Conservation (phyloP, 2,113 vertebrate genomes). For the Sebastes fasciatus region DNA sequence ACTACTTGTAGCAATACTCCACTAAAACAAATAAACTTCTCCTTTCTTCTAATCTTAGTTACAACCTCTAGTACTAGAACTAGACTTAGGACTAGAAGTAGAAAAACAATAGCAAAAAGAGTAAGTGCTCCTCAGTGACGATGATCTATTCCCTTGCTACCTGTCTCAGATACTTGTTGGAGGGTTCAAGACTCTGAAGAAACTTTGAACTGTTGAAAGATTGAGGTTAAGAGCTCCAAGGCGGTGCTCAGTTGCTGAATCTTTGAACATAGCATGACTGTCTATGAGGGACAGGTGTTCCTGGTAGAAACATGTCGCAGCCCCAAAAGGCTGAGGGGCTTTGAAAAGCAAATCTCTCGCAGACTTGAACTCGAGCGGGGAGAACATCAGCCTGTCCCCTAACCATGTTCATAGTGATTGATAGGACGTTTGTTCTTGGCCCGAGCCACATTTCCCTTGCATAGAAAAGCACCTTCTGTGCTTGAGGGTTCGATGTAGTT, state of each 20-base stretch:
- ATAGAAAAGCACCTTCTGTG: constrained; percentile 6
- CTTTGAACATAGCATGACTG: constrained; percentile 65
- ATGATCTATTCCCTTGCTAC: constrained; percentile 43
- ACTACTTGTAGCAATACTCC: not conserved
- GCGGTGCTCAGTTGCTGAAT: constrained; percentile 53
- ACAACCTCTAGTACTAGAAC: not conserved
- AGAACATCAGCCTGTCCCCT: constrained; percentile 37
- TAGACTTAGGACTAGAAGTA: not conserved
- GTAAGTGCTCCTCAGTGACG: constrained; percentile 20
- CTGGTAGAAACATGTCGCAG: constrained; percentile 42
- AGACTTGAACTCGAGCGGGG: constrained; percentile 45
- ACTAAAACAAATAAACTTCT: not conserved
- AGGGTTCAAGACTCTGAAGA: constrained; percentile 46
- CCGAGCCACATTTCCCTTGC: constrained; percentile 13
- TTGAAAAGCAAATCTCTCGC: constrained; percentile 58
- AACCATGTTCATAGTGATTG: constrained; percentile 7
- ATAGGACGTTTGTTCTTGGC: constrained; percentile 48
- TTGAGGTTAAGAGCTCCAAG: constrained; percentile 78
- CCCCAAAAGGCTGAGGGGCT: constrained; percentile 32
- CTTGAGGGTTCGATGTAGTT: constrained; percentile 1
- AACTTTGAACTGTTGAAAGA: constrained; percentile 78
- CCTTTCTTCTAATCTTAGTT: not conserved
- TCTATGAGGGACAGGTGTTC: constrained; percentile 67
- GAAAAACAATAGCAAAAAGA: not conserved
- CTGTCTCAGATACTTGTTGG: constrained; percentile 57